phyloP scores from a whole-genome alignment of 1,140 invertebrate species.

The Anagrus nilaparvatae region DNA sequence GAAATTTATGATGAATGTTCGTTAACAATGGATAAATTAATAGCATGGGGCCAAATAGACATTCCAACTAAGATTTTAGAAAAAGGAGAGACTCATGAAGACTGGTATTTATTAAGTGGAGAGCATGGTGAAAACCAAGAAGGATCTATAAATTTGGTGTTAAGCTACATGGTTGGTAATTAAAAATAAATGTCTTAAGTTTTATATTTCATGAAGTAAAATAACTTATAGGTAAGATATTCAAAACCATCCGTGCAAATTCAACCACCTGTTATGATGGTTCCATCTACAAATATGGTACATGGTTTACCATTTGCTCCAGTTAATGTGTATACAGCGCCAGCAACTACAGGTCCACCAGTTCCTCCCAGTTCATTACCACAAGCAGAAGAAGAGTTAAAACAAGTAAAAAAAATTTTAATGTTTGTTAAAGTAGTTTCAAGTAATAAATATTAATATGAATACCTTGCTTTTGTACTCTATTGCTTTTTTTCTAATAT shows the following conservation, averaged over 20 bases:
- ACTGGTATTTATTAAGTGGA: conserved; percentile 86
- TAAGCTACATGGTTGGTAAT: conserved; percentile 64
- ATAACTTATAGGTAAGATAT: conserved; percentile 16
- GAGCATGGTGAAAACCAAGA: conserved; percentile 90
- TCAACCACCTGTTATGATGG: conserved; percentile 48
- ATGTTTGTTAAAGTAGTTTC: background rate
- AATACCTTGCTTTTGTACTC: too few relatives aligned
- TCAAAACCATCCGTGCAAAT: conserved; percentile 18
- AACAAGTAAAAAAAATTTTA: conserved; percentile 49
- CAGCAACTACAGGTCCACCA: conserved; percentile 29
- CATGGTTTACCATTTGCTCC: conserved; percentile 33
- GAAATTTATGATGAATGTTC: conserved; percentile 97
- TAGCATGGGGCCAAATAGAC: conserved; percentile 82
- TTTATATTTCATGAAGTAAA: conserved; percentile 20
- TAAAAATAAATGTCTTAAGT: conserved; percentile 18
- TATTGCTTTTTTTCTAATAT: background rate
- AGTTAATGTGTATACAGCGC: conserved; percentile 39
- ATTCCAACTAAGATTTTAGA: conserved; percentile 72
- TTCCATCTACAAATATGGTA: conserved; percentile 43
- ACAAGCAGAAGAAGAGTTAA: conserved; percentile 60
- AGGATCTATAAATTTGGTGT: conserved; percentile 71
- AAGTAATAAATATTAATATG: too few relatives aligned
- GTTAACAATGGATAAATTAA: conserved; percentile 89
- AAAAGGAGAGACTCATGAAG: conserved; percentile 80
- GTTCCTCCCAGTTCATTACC: conserved; percentile 33